Conservation (phyloP, 2,113 vertebrate species). For the Nibea albiflora region DNA sequence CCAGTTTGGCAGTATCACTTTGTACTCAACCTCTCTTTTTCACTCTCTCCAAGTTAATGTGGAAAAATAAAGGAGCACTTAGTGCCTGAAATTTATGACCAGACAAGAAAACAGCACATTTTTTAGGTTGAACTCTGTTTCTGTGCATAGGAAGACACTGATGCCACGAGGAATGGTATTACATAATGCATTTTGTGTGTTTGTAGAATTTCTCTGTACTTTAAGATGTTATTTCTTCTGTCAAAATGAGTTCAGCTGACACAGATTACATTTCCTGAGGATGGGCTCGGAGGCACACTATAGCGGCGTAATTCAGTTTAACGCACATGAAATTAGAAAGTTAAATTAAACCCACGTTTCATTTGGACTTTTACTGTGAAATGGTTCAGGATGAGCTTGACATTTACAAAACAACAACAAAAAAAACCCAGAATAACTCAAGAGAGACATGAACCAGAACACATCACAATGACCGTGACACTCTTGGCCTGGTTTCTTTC, state of each 20-base stretch:
- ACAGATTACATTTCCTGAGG: neutral
- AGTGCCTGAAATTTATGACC: slow-evolving; percentile 61
- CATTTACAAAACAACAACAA: neutral
- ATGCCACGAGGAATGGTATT: slow-evolving; percentile 18
- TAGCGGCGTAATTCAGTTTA: neutral
- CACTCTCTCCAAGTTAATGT: slow-evolving; percentile 66
- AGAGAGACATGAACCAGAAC: neutral
- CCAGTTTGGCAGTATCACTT: slow-evolving; percentile 76
- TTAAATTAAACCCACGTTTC: neutral
- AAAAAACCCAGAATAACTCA: neutral
- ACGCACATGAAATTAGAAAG: neutral
- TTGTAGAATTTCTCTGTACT: neutral
- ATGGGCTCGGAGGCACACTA: neutral
- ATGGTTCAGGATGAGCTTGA: neutral
- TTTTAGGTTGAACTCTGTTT: slow-evolving; percentile 15
- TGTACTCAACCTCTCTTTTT: slow-evolving; percentile 69
- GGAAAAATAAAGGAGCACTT: slow-evolving; percentile 73
- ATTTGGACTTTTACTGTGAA: neutral
- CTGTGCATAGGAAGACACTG: slow-evolving; percentile 4
- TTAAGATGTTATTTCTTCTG: neutral
- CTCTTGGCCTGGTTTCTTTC: neutral
- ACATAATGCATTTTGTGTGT: slow-evolving; percentile 17
- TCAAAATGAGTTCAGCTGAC: neutral
- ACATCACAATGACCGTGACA: neutral
- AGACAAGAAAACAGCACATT: slow-evolving; percentile 41